These are phyloP conservation scores for Hypsopygia costalis DNA, from an alignment of 2,888 invertebrate species.

Conservation along the genomic window DNA sequence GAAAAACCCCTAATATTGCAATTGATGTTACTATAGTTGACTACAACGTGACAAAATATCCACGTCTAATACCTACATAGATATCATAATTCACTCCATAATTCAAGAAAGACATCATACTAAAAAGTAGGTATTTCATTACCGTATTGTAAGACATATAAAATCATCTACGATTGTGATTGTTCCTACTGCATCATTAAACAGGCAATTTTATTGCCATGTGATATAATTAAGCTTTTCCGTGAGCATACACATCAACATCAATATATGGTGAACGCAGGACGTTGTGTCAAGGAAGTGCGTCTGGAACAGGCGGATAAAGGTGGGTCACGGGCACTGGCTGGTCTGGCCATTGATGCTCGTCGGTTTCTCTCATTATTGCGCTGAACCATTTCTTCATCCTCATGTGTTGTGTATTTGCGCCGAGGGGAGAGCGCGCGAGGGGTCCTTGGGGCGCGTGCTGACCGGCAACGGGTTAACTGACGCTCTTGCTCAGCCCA, in stretches of 20 bases:
- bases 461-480: conserved; percentile 58
- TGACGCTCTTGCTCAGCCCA: conserved; percentile 60
- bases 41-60: no score
- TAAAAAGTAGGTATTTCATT: no score
- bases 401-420: conserved; percentile 27
- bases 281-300: conserved; percentile 59
- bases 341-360: conserved; percentile 46
- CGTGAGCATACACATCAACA: neutral
- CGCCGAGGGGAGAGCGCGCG: conserved; percentile 47
- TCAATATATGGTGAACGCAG: conserved; percentile 68
- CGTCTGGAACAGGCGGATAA: conserved; percentile 53
- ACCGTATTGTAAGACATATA: neutral
- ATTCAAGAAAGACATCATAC: no score
- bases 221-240: neutral
- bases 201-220: neutral
- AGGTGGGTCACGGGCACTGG: conserved; percentile 56
- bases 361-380: conserved; percentile 58
- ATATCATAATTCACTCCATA: no score
- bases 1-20: no score
- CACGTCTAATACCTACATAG: no score
- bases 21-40: no score
- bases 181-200: neutral
- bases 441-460: conserved; percentile 48
- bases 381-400: conserved; percentile 45
- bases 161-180: neutral